Evolutionary conservation across 1,140 invertebrate genomes (phyloP).

Genomic region (Magallana gigas): DNA sequence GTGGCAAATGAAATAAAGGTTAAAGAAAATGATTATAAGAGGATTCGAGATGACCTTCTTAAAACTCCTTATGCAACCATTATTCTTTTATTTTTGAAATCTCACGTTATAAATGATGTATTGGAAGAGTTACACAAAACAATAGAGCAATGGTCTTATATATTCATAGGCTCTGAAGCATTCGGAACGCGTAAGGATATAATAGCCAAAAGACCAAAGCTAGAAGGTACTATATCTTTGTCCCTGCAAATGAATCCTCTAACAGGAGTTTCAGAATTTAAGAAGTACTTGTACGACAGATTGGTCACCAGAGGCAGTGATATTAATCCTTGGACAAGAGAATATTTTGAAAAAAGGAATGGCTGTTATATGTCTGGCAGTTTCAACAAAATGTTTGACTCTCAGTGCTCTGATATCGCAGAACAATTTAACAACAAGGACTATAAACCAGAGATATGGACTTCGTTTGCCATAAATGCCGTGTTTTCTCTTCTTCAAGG

Average conservation of each 20-base stretch:
- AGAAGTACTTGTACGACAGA: not conserved
- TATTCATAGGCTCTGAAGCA: conserved; percentile 52
- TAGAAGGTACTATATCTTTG: conserved; percentile 39
- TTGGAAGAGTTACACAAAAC: not conserved
- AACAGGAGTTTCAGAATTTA: not conserved
- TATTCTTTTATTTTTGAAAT: conserved; percentile 42
- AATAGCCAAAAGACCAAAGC: conserved; percentile 10
- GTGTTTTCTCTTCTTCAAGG: conserved; percentile 46
- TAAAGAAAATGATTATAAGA: not conserved
- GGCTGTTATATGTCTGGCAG: not conserved
- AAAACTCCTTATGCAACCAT: conserved; percentile 35
- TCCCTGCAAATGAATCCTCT: conserved; percentile 26
- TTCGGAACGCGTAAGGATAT: conserved; percentile 29
- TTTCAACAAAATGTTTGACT: not conserved
- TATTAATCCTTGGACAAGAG: not conserved
- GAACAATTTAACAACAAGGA: not conserved
- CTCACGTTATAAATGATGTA: conserved; percentile 1
- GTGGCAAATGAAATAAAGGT: conserved; percentile 48
- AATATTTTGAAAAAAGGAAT: conserved; percentile 20
- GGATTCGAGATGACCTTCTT: conserved; percentile 26
- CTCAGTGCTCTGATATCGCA: not conserved
- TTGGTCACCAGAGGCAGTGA: not conserved
- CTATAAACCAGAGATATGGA: conserved; percentile 46
- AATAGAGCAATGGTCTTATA: conserved; percentile 35
- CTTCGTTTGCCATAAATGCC: conserved; percentile 46